Percentiles rank a stretch among this genome's conserved stretches.
Conservation (phyloP, 1,140 invertebrate species). For the Drosophila tsacasi region DNA sequence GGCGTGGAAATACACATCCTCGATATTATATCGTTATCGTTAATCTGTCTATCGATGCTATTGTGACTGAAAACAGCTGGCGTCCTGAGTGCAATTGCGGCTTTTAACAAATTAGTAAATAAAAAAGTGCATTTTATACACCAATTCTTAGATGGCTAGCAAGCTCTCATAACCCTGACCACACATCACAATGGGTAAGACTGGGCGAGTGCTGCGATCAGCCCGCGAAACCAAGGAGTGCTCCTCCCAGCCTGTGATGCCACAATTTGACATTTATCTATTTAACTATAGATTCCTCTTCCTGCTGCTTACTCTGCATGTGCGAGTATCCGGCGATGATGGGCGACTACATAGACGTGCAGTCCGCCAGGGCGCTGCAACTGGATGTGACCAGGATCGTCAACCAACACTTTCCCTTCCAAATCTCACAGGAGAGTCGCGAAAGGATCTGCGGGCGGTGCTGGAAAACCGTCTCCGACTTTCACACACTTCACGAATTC, state of each 20-base stretch:
- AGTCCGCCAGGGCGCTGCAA: slow-evolving; percentile 40
- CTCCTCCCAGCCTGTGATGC: slow-evolving; percentile 2
- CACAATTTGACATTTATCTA: slow-evolving; percentile 3
- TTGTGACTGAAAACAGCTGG: slow-evolving; percentile 40
- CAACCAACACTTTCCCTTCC: slow-evolving; percentile 60
- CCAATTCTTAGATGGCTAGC: slow-evolving; percentile 25
- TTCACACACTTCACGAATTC: slow-evolving; percentile 72
- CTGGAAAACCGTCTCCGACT: slow-evolving; percentile 71
- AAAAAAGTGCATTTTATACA: slow-evolving; percentile 24
- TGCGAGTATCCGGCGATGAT: slow-evolving; percentile 52
- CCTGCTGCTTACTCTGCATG: slow-evolving; percentile 62
- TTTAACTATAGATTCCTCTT: slow-evolving; percentile 10
- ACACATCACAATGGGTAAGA: slow-evolving; percentile 37
- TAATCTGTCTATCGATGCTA: background rate
- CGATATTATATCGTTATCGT: background rate
- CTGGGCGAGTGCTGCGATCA: background rate
- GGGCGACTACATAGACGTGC: slow-evolving; percentile 51
- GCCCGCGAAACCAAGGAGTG: background rate
- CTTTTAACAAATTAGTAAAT: slow-evolving; percentile 48
- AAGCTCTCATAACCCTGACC: slow-evolving; percentile 5
- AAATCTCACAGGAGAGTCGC: slow-evolving; percentile 29
- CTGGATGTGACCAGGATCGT: slow-evolving; percentile 59
- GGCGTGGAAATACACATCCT: background rate
- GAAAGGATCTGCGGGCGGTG: slow-evolving; percentile 65
- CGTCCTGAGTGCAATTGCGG: slow-evolving; percentile 36